Evolutionary conservation across 2,113 vertebrate species (phyloP), one percentile per base, ranked within the genome.

Genomic region (Sakesphorus luctuosus): DNA sequence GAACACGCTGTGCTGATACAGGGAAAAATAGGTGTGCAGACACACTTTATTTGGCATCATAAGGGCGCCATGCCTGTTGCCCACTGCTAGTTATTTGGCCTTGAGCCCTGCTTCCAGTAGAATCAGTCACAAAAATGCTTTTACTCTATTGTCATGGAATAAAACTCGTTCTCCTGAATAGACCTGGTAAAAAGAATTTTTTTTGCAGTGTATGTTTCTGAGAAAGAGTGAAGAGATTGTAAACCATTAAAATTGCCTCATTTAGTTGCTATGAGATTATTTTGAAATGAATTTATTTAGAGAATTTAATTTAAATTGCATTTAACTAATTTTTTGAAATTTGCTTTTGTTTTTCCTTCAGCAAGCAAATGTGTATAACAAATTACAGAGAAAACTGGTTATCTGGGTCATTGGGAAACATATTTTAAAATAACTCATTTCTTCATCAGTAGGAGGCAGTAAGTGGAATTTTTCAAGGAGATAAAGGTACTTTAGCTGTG

Each of bases 381-480:
- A 74, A 92, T 63, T n/a, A 53, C 8, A 88, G 43, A 74, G 46
- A 56, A 89, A 97, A 84, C 44, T 94, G 44, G 26, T 91, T 93
- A 43, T 84, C 84, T 89, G 73, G 40, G n/a, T 94, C 74, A 96
- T 97, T 96, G 96, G 80, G 84, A 94, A 90, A 18, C 17, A 75
- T 89, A 89, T 93, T 96, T 76, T 24, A 4, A 78, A 89, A 93
- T 47, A 79, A 38, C 15, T 65, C 72, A 38, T 87, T 90, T 90
- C 78, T 92, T 92, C 17, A 91, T 67, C n/a, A 85, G 23, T 83
- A 92, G 93, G 73, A 95, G 52, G 13, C 53, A 95, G 78, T 93
- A 86, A 97, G 83, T 66, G 53, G 87, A 97, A 21, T 87, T 97
- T 97, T 97, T 96, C 89, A 97, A 93, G 79, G 74, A 88, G 83